phyloP scores from a whole-genome alignment of 2,888 invertebrate species.

The Drosophila diplacantha region DNA sequence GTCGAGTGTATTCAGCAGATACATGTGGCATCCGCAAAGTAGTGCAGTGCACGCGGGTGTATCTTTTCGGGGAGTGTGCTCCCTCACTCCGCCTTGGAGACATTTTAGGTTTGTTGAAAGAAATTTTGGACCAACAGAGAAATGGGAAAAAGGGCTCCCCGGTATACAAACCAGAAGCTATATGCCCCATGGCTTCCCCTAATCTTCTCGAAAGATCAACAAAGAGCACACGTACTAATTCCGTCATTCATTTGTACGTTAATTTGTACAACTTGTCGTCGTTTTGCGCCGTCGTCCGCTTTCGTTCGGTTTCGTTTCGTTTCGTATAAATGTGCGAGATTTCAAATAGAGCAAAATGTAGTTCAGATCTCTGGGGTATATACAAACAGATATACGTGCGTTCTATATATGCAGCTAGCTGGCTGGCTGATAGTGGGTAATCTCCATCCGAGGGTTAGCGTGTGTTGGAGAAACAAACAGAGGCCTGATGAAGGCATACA shows the following conservation, averaged over 20 bases:
- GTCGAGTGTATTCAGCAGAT: slow-evolving; percentile 16
- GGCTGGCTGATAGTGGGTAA: slow-evolving; percentile 56
- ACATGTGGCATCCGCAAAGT: slow-evolving; percentile 3
- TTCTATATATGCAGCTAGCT: slow-evolving; percentile 30
- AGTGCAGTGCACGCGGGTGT: not conserved
- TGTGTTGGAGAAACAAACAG: slow-evolving; percentile 55
- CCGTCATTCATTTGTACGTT: slow-evolving; percentile 71
- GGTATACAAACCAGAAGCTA: not conserved
- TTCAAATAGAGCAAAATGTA: slow-evolving; percentile 68
- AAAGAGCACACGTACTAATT: slow-evolving; percentile 58
- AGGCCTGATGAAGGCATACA: slow-evolving; percentile 15
- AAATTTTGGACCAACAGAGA: not conserved
- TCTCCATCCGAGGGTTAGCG: slow-evolving; percentile 27
- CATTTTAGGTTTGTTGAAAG: slow-evolving; percentile 1
- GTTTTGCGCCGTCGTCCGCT: slow-evolving; percentile 39
- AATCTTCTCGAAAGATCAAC: slow-evolving; percentile 29
- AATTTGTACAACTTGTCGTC: slow-evolving; percentile 65
- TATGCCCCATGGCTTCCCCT: slow-evolving; percentile 24
- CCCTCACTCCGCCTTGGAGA: slow-evolving; percentile 6
- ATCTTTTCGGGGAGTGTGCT: slow-evolving; percentile 6
- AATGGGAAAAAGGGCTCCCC: not conserved
- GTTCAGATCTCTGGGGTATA: slow-evolving; percentile 44
- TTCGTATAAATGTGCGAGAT: slow-evolving; percentile 68
- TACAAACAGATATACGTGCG: slow-evolving; percentile 6
- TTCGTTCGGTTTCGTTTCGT: slow-evolving; percentile 51